These are phyloP conservation scores for Drosophila melanogaster DNA, from an alignment of 1,140 invertebrate species.

Conservation along the genomic window DNA sequence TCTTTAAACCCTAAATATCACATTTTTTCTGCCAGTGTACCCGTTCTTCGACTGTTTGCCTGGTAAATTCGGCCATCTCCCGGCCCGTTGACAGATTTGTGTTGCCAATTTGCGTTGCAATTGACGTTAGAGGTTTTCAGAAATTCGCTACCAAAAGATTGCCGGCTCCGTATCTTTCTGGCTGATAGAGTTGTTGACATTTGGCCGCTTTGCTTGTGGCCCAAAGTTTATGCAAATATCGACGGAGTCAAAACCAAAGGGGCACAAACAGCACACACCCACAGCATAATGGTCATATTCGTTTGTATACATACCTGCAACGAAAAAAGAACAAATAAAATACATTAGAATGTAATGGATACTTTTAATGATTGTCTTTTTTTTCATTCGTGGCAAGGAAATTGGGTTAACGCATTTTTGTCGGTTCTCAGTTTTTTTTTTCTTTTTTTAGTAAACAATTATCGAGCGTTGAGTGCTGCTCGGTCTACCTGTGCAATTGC, in stretches of 20 bases:
- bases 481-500: slow-evolving; percentile 54
- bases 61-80: slow-evolving; percentile 33
- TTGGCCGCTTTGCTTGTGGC: slow-evolving; percentile 53
- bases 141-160: slow-evolving; percentile 45
- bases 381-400: slow-evolving; percentile 27
- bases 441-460: slow-evolving; percentile 41
- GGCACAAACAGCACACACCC: slow-evolving; percentile 40
- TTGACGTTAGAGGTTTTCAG: slow-evolving; percentile 29
- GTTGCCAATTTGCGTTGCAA: slow-evolving; percentile 70
- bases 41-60: slow-evolving; percentile 20
- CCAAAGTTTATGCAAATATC: slow-evolving; percentile 73
- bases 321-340: slow-evolving; percentile 40
- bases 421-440: slow-evolving; percentile 3
- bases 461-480: slow-evolving; percentile 21
- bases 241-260: slow-evolving; percentile 32
- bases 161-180: slow-evolving; percentile 30
- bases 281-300: slow-evolving; percentile 18
- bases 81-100: slow-evolving; percentile 68
- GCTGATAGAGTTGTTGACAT: slow-evolving; percentile 79
- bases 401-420: slow-evolving; percentile 67
- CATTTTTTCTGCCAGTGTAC: not conserved
- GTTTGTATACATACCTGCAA: slow-evolving; percentile 71
- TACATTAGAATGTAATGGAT: slow-evolving; percentile 66
- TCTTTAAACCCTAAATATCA: no score
- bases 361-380: slow-evolving; percentile 7